Percentiles rank a stretch among this genome's conserved stretches.
Conservation (phyloP, 2,113 vertebrate genomes). For the Poeciliopsis turrubarensis region DNA sequence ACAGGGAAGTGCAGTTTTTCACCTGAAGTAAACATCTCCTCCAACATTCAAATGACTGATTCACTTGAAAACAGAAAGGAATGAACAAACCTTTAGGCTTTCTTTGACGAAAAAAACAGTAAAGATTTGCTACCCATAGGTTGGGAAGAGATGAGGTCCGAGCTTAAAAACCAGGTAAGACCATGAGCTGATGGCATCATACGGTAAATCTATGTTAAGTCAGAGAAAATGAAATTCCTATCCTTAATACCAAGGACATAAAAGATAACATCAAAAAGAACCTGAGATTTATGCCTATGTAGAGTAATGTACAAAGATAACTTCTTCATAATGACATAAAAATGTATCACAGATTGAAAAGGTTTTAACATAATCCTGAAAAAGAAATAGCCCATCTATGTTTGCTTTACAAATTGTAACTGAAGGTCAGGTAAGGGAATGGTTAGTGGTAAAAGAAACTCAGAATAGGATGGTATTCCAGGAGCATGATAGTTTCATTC, state of each 20-base stretch:
- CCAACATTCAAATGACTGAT: no score
- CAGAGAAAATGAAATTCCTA: constrained; percentile 19
- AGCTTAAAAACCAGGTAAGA: constrained; percentile 16
- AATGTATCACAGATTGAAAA: neutral
- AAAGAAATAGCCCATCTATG: neutral
- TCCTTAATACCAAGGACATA: neutral
- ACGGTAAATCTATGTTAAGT: constrained; percentile 5
- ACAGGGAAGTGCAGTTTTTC: no score
- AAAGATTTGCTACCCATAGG: neutral
- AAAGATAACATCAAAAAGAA: neutral
- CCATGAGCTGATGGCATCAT: neutral
- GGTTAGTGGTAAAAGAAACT: neutral
- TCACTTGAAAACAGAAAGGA: neutral
- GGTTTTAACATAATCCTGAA: neutral
- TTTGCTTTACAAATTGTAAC: no score
- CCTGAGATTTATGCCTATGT: neutral
- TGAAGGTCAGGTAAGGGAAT: no score
- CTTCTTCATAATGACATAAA: neutral
- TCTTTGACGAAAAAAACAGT: neutral
- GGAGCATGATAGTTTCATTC: neutral
- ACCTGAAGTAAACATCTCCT: no score
- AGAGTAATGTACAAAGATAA: neutral
- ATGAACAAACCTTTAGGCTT: neutral
- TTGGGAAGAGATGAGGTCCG: neutral
- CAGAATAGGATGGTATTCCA: neutral